phyloP scores from a whole-genome alignment of 64 coral and sea anemone genomes.

The Trachythela sp. region DNA sequence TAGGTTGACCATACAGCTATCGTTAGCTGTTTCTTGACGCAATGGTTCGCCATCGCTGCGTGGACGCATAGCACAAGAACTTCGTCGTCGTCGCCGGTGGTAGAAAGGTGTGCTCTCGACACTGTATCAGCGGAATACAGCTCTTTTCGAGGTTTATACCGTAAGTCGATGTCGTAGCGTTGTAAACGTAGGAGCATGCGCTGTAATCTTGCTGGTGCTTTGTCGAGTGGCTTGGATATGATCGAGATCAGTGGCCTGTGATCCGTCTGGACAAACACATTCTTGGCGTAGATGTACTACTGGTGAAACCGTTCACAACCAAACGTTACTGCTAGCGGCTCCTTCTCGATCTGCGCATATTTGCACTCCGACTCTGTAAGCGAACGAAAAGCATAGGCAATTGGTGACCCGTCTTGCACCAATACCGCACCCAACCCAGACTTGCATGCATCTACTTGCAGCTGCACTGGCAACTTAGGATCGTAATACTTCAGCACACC shows the following conservation, averaged over 20 bases:
- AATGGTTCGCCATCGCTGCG: neutral
- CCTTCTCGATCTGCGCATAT: slow-evolving; percentile 24
- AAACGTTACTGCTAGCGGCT: slow-evolving; percentile 6
- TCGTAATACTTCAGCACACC: slow-evolving; percentile 32
- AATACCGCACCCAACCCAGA: slow-evolving; percentile 32
- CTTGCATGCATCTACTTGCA: slow-evolving; percentile 30
- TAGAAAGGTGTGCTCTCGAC: slow-evolving; percentile 17
- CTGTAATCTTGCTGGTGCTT: neutral
- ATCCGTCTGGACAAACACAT: neutral
- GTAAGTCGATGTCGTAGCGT: neutral
- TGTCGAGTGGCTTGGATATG: neutral
- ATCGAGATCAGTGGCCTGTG: too few species aligned
- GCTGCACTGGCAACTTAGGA: neutral
- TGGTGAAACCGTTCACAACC: neutral
- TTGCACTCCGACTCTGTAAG: slow-evolving; percentile 11
- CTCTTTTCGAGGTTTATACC: slow-evolving; percentile 16
- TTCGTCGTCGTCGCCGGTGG: neutral
- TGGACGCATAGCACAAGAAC: slow-evolving; percentile 32
- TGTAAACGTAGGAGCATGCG: neutral
- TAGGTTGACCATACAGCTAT: neutral
- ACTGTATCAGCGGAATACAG: slow-evolving; percentile 29
- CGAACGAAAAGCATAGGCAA: slow-evolving; percentile 30
- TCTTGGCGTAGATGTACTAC: neutral
- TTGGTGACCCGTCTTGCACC: slow-evolving; percentile 24
- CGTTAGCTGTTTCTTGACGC: slow-evolving; percentile 8